Evolutionary conservation across 2,888 invertebrate species (phyloP).

Genomic region (Clunio marinus): DNA sequence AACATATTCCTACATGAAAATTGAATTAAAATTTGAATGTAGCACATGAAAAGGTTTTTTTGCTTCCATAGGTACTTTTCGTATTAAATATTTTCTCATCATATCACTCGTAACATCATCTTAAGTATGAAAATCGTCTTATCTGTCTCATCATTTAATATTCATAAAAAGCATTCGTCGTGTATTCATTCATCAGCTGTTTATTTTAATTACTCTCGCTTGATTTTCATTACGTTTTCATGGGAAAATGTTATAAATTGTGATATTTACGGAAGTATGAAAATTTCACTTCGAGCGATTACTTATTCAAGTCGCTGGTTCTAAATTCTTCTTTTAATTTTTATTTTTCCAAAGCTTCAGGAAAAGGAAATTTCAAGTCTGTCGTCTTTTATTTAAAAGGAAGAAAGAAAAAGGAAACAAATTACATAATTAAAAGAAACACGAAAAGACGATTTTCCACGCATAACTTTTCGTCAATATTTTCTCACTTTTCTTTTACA

Average conservation of each 20-base stretch:
- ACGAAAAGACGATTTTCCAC: constrained; percentile 24
- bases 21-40: background rate
- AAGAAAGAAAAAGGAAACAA: background rate
- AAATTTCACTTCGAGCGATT: background rate
- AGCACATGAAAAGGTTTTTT: background rate
- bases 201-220: background rate
- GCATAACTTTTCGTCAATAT: background rate
- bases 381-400: background rate
- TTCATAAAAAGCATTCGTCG: constrained; percentile 11
- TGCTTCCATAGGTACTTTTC: too few relatives aligned
- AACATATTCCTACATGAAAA: background rate
- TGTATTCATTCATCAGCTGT: constrained; percentile 20
- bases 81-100: too few relatives aligned
- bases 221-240: background rate
- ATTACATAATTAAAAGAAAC: constrained; percentile 25
- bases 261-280: background rate
- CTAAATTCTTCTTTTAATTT: background rate
- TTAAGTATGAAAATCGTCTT: too few relatives aligned
- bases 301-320: background rate
- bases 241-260: background rate
- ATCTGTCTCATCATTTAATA: constrained; percentile 8
- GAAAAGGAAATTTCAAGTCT: background rate
- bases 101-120: too few relatives aligned
- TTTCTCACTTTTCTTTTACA: background rate
- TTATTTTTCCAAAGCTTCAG: too few relatives aligned